Evolutionary conservation across 2,113 vertebrate species (phyloP).

Genomic region (Lucifuga dentata): DNA sequence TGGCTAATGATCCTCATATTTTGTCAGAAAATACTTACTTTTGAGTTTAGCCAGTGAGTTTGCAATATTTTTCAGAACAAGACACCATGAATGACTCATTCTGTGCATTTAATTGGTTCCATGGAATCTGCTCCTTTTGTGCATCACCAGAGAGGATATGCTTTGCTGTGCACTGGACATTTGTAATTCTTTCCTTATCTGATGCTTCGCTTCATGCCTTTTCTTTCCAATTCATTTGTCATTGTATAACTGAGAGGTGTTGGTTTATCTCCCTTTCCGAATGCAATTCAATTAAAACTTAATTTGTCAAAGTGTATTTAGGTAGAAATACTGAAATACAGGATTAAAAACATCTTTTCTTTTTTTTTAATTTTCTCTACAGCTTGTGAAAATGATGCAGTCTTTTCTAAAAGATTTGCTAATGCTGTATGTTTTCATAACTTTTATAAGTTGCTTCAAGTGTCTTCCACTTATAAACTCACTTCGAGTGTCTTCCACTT

Average conservation of each 20-base stretch:
- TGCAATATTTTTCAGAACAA: neutral
- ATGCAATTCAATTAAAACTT: slow-evolving; percentile 7
- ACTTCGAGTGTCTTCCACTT: too few relatives aligned
- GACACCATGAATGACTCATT: slow-evolving; percentile 3
- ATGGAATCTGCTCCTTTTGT: neutral
- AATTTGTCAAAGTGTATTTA: slow-evolving; percentile 18
- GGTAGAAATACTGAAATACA: slow-evolving; percentile 4
- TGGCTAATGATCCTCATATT: slow-evolving; percentile 13
- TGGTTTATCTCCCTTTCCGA: neutral
- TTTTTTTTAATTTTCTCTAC: too few relatives aligned
- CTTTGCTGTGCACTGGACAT: neutral
- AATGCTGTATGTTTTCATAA: too few relatives aligned
- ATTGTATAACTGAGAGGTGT: neutral
- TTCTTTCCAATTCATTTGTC: neutral
- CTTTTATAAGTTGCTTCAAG: too few relatives aligned
- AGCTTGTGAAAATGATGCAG: too few relatives aligned
- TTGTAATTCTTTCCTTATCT: neutral
- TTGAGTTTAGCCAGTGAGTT: slow-evolving; percentile 10
- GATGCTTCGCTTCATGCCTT: neutral
- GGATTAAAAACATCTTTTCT: too few relatives aligned
- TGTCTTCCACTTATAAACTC: too few relatives aligned
- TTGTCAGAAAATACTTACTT: slow-evolving; percentile 13
- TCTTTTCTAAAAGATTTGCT: too few relatives aligned
- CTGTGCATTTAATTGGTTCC: slow-evolving; percentile 9
- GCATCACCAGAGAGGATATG: neutral